Evolutionary conservation across 1,140 invertebrate genomes (phyloP).

Genomic region (Drosophila elegans): DNA sequence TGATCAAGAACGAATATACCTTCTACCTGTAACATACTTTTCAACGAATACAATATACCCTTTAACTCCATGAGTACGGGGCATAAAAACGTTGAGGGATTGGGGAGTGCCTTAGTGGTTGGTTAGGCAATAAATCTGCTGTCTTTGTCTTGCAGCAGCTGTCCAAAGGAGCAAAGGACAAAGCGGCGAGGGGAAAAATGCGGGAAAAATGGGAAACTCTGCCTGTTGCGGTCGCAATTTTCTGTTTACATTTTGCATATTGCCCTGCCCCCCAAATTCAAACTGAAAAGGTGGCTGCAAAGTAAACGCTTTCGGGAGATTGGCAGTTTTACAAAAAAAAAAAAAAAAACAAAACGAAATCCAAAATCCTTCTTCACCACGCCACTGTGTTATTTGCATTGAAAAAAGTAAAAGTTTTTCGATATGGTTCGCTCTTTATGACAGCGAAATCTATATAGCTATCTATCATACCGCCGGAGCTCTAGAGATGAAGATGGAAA

Average conservation of each 20-base stretch:
- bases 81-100: too few species aligned
- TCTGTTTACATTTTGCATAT: slow-evolving; percentile 26
- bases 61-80: too few species aligned
- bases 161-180: slow-evolving; percentile 20
- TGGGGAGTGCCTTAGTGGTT: slow-evolving; percentile 29
- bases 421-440: slow-evolving; percentile 17
- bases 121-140: slow-evolving; percentile 42
- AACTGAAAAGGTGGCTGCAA: slow-evolving; percentile 8
- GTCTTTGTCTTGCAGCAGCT: slow-evolving; percentile 31
- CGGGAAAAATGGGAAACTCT: not conserved
- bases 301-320: slow-evolving; percentile 26
- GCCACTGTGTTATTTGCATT: slow-evolving; percentile 26
- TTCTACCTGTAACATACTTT: too few species aligned
- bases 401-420: slow-evolving; percentile 50
- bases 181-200: not conserved
- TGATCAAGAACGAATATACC: too few species aligned
- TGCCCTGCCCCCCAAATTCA: slow-evolving; percentile 11
- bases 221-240: slow-evolving; percentile 28
- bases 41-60: too few species aligned
- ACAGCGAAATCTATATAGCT: slow-evolving; percentile 21
- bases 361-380: not conserved
- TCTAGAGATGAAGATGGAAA: slow-evolving; percentile 18
- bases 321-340: not conserved
- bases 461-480: slow-evolving; percentile 7
- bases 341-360: too few species aligned